Evolutionary conservation across 2,797 vertebrate species (phyloP).

Genomic region (Petrocephalus sullivani): DNA sequence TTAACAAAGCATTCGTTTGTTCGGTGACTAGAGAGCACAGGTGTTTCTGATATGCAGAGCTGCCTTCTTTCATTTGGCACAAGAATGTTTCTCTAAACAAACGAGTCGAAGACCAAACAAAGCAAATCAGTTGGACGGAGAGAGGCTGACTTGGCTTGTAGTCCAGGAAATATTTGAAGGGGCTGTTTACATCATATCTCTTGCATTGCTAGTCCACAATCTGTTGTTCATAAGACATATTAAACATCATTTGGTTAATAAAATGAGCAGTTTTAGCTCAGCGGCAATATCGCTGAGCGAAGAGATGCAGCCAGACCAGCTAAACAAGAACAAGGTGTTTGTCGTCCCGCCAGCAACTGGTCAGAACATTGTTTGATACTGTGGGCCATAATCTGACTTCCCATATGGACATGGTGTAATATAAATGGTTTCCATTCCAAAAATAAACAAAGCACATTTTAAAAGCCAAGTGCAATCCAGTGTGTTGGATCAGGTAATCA

Average conservation of each 20-base stretch:
- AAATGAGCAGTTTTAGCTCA: conserved; percentile 46
- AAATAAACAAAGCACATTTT: conserved; percentile 18
- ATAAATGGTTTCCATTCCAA: conserved; percentile 17
- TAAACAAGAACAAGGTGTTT: conserved; percentile 50
- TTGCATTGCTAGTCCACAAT: conserved; percentile 38
- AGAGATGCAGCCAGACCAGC: conserved; percentile 42
- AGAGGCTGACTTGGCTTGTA: conserved; percentile 28
- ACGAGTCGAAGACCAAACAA: conserved; percentile 38
- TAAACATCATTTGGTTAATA: conserved; percentile 57
- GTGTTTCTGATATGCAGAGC: conserved; percentile 40
- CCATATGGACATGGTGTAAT: conserved; percentile 25
- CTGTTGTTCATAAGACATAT: conserved; percentile 58
- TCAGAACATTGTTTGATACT: conserved; percentile 20
- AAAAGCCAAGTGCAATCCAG: conserved; percentile 9
- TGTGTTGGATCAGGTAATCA: background rate
- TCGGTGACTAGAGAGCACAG: conserved; percentile 35
- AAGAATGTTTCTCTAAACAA: conserved; percentile 42
- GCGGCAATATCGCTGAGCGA: conserved; percentile 43
- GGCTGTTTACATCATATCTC: conserved; percentile 43
- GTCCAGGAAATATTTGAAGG: conserved; percentile 34
- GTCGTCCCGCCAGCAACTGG: conserved; percentile 21
- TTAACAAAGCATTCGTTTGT: conserved; percentile 31
- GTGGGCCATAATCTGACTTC: conserved; percentile 16
- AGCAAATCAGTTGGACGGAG: conserved; percentile 31
- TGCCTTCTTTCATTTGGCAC: conserved; percentile 36